phyloP scores from a whole-genome alignment of 2,113 vertebrate species.

The Fregata magnificens region DNA sequence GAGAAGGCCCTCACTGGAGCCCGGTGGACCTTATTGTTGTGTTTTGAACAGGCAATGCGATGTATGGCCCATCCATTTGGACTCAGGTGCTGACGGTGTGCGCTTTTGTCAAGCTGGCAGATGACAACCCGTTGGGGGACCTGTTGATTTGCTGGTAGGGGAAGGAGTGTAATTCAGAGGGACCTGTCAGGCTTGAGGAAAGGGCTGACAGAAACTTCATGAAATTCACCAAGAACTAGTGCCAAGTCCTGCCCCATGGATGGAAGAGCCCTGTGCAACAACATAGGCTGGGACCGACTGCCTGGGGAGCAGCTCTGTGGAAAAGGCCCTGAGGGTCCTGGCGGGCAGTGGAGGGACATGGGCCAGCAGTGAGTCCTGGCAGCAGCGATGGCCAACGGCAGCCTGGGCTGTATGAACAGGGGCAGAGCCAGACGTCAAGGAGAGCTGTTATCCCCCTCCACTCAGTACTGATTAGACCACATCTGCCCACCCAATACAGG shows the following conservation, averaged over 20 bases:
- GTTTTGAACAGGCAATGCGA: not conserved
- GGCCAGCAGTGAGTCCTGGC: not conserved
- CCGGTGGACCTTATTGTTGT: not conserved
- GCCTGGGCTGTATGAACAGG: not conserved
- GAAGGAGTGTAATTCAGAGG: not conserved
- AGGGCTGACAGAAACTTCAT: not conserved
- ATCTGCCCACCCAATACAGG: not conserved
- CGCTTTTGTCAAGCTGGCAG: not conserved
- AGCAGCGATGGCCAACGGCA: too few species aligned
- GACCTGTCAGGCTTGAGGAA: not conserved
- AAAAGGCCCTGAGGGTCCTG: accelerated
- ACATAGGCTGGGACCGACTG: not conserved
- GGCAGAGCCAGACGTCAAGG: not conserved
- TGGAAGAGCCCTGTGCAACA: not conserved
- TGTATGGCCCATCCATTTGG: too few species aligned
- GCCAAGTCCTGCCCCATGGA: not conserved
- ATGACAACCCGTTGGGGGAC: not conserved
- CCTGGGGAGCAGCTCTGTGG: not conserved
- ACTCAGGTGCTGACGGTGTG: not conserved
- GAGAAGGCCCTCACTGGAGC: not conserved
- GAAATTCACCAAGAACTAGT: not conserved
- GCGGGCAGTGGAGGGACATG: not conserved
- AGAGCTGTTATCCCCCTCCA: not conserved
- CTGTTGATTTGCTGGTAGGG: not conserved
- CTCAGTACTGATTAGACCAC: not conserved